phyloP scores from a whole-genome alignment of 92 coral and sea anemone species.

The Metridium senile region DNA sequence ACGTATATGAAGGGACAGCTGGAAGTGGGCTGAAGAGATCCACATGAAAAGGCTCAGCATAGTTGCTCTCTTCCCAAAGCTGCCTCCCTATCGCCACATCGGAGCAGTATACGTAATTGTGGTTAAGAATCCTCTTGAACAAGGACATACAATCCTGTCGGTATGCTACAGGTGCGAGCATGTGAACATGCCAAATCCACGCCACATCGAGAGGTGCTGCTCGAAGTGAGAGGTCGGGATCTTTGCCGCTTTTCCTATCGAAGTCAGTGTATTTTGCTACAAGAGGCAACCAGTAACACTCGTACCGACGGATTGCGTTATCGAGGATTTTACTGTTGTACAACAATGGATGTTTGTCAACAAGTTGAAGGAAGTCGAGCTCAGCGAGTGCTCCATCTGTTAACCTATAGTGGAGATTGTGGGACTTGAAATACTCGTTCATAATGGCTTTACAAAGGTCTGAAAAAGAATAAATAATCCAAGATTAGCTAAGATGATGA shows the following conservation, averaged over 20 bases:
- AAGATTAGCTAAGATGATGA: too few relatives aligned
- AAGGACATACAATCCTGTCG: slow-evolving; percentile 45
- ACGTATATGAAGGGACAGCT: slow-evolving; percentile 8
- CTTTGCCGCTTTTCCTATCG: slow-evolving; percentile 1
- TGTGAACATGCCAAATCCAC: slow-evolving; percentile 76
- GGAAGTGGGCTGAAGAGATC: slow-evolving; percentile 31
- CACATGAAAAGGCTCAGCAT: slow-evolving; percentile 54
- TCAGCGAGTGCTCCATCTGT: slow-evolving; percentile 38
- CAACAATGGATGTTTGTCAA: slow-evolving; percentile 34
- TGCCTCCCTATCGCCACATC: slow-evolving; percentile 20
- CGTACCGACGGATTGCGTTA: slow-evolving; percentile 69
- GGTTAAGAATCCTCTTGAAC: slow-evolving; percentile 41
- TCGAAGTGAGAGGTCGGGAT: slow-evolving; percentile 20
- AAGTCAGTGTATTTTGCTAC: slow-evolving; percentile 28
- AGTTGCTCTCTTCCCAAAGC: slow-evolving; percentile 33
- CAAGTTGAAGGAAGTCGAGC: slow-evolving; percentile 46
- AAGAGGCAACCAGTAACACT: slow-evolving; percentile 68
- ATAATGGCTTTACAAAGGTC: not conserved
- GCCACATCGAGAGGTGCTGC: slow-evolving; percentile 83
- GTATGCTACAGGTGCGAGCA: slow-evolving; percentile 60
- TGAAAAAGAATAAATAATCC: not conserved
- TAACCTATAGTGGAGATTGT: slow-evolving; percentile 7
- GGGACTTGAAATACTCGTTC: slow-evolving; percentile 3
- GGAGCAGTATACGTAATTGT: slow-evolving; percentile 20
- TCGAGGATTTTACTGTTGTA: slow-evolving; percentile 41